These are phyloP conservation scores for Hemistola chrysoprasaria DNA, from an alignment of 2,888 invertebrate species.

Conservation along the genomic window DNA sequence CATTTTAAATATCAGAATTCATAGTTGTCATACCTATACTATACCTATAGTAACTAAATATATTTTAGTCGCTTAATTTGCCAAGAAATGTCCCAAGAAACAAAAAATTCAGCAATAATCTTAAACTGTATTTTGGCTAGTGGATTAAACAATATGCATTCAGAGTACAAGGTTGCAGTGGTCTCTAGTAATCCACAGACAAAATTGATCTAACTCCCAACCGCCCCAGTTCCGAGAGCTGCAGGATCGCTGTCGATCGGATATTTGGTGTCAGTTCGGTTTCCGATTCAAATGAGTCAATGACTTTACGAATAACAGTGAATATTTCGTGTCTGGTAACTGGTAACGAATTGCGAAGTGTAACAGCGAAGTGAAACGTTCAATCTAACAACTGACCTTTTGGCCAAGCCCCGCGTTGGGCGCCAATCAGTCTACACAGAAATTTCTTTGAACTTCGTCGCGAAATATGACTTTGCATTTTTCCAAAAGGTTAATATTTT, in stretches of 20 bases:
- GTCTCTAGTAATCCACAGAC: slow-evolving; percentile 8
- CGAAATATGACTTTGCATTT: slow-evolving; percentile 20
- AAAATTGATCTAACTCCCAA: slow-evolving; percentile 8
- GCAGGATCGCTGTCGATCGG: slow-evolving; percentile 29
- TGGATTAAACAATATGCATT: too few relatives aligned
- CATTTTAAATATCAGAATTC: too few relatives aligned
- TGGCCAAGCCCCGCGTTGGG: slow-evolving; percentile 26
- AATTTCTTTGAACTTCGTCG: slow-evolving; percentile 12
- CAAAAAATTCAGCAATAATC: too few relatives aligned
- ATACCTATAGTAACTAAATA: too few relatives aligned
- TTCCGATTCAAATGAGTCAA: slow-evolving; percentile 31
- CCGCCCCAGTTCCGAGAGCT: slow-evolving; percentile 32
- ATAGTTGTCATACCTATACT: too few relatives aligned
- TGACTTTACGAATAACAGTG: slow-evolving; percentile 14
- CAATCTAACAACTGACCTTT: slow-evolving; percentile 19
- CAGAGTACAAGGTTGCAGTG: too few relatives aligned
- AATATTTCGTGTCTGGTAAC: too few relatives aligned
- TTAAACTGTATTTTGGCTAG: too few relatives aligned
- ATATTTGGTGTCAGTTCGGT: slow-evolving; percentile 36
- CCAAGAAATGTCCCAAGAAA: too few relatives aligned
- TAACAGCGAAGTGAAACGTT: too few relatives aligned
- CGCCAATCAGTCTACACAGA: slow-evolving; percentile 30
- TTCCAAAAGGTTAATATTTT: slow-evolving; percentile 19
- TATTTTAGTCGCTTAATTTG: too few relatives aligned
- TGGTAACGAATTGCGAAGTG: too few relatives aligned